Evolutionary conservation across 1,140 invertebrate species (phyloP).

Genomic region (Neuroterus valhalla): DNA sequence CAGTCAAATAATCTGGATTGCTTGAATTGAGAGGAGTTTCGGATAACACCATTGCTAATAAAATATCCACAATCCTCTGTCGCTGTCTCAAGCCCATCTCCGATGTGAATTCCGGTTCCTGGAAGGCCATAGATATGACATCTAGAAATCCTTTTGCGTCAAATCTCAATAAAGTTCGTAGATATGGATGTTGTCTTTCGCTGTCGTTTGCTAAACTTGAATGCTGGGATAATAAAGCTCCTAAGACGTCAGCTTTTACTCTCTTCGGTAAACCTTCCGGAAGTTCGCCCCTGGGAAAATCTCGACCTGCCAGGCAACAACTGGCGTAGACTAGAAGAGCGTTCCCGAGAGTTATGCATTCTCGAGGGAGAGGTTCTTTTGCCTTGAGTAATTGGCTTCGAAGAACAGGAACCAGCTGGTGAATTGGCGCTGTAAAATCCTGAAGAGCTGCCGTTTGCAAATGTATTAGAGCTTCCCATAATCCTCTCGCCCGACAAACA

Average conservation of each 20-base stretch:
- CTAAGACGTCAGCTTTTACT: slow-evolving; percentile 85
- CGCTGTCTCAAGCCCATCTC: slow-evolving; percentile 84
- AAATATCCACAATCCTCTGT: slow-evolving; percentile 87
- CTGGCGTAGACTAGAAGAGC: slow-evolving; percentile 94
- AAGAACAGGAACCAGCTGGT: slow-evolving; percentile 83
- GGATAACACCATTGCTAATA: slow-evolving; percentile 85
- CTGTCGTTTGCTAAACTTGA: slow-evolving; percentile 79
- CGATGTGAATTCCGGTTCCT: slow-evolving; percentile 86
- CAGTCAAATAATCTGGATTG: slow-evolving; percentile 63
- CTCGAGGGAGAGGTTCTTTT: slow-evolving; percentile 62
- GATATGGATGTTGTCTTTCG: slow-evolving; percentile 86
- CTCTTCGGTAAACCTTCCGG: slow-evolving; percentile 81
- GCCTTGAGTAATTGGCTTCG: slow-evolving; percentile 63
- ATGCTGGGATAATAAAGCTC: slow-evolving; percentile 81
- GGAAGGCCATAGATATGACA: slow-evolving; percentile 91
- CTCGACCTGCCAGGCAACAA: slow-evolving; percentile 93
- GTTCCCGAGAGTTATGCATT: slow-evolving; percentile 84
- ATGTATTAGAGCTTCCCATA: slow-evolving; percentile 93
- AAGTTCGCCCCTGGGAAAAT: slow-evolving; percentile 91
- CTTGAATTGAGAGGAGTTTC: slow-evolving; percentile 61
- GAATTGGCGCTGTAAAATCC: slow-evolving; percentile 90
- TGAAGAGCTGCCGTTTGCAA: slow-evolving; percentile 89
- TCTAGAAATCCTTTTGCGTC: slow-evolving; percentile 94
- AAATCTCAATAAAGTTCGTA: slow-evolving; percentile 88
- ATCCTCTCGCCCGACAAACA: slow-evolving; percentile 84